A percentile compares a stretch with the other conserved stretches of the same genome.
Evolutionary conservation across 2,888 invertebrate genomes (phyloP).

Genomic region (Penaeus monodon): DNA sequence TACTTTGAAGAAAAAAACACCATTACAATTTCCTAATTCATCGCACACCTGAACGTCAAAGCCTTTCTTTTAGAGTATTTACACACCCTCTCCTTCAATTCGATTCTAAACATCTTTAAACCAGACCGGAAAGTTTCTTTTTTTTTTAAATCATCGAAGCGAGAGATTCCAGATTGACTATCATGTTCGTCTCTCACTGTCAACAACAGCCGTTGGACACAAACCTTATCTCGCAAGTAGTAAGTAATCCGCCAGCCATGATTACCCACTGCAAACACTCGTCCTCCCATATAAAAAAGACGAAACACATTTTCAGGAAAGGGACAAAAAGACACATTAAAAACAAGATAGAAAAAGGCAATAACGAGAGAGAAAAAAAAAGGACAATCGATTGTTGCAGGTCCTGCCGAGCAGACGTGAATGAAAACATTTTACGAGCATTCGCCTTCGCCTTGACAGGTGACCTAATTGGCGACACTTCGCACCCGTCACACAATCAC

Average conservation of each 20-base stretch:
- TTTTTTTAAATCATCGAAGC: no score
- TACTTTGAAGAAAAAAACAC: no score
- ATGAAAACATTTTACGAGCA: conserved; percentile 29
- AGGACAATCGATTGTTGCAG: background rate
- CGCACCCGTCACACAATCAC: conserved; percentile 13
- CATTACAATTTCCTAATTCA: no score
- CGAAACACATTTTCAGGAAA: background rate
- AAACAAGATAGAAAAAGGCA: background rate
- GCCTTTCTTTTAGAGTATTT: no score
- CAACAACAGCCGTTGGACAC: no score
- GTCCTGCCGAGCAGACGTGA: conserved; percentile 1
- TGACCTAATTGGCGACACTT: conserved; percentile 42
- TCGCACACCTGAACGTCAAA: no score
- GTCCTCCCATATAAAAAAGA: background rate
- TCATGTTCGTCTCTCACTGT: background rate
- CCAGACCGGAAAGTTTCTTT: no score
- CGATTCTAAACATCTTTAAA: no score
- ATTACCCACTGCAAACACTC: background rate
- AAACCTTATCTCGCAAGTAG: conserved; percentile 20
- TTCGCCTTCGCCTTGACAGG: conserved; percentile 32
- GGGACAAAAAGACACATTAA: background rate
- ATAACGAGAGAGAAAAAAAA: background rate
- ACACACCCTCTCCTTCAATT: no score
- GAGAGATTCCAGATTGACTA: background rate
- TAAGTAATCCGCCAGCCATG: conserved; percentile 36